Base-by-base conservation (phyloP, 1,140 invertebrate genomes). In the Tyrophagus putrescentiae region DNA sequence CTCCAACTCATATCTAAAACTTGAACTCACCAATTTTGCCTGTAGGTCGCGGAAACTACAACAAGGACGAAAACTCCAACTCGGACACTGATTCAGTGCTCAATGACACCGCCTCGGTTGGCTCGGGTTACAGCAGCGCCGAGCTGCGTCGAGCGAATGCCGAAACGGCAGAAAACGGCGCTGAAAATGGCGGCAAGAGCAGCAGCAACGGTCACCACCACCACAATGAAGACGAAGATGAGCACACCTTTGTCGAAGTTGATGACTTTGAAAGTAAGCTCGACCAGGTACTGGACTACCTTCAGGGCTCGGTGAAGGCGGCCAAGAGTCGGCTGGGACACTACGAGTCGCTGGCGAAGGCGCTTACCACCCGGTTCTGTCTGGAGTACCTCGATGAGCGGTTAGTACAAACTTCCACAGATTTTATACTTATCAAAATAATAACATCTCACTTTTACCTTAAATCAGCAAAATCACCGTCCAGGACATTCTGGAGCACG, bases 201-300 rank as follows among this genome's bases (percentile, higher is more conserved):
- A n/a, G n/a, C n/a, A n/a, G n/a, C n/a, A n/a, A n/a, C n/a, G n/a
- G n/a, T n/a, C n/a, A n/a, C n/a, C n/a, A n/a, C n/a, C n/a, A n/a
- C n/a, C n/a, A n/a, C n/a, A n/a, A n/a, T n/a, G n/a, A n/a, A n/a
- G n/a, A n/a, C n/a, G n/a, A n/a, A n/a, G n/a, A n/a, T n/a, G n/a
- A n/a, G n/a, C n/a, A 48, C n/a, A 48, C 25, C 44, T 13, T 39
- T 13, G 5, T 6, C 25, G 29, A 54, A 18, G 48, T 70, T 32
- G 89, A 94, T 68, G 78, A 82, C 39, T 83, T 91, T 67, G 90
- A 95, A 72, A 89, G 94, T 54, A 89, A 91, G 72, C 73, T 95
- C 21, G 78, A 80, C 27, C 86, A 91, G 67, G 80, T 82, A 0
- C 81, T 95, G 45, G 91, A 95, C 70, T 84, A 83, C 29, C 73